Evolutionary conservation across 2,113 vertebrate species (phyloP).

Genomic region (Gracilinanus agilis): DNA sequence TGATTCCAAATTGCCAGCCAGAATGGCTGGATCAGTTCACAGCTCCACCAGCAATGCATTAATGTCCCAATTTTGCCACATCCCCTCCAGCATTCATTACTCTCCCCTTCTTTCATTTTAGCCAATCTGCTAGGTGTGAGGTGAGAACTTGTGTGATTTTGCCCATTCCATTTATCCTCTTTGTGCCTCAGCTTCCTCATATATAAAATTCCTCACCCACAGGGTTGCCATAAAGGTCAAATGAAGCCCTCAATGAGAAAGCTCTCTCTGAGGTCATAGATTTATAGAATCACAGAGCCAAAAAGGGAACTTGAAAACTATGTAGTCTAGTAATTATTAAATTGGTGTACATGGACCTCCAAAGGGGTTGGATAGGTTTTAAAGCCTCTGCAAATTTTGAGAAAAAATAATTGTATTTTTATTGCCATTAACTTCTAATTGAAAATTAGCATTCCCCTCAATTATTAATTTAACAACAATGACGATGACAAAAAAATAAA

Average conservation of each 20-base stretch:
- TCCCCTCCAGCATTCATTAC: too few species aligned
- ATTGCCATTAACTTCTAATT: neutral
- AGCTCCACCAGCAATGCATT: too few species aligned
- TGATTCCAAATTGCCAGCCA: too few species aligned
- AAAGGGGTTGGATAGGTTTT: neutral
- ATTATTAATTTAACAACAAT: neutral
- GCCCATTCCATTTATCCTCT: neutral
- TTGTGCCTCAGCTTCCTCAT: neutral
- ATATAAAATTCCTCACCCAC: neutral
- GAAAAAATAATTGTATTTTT: neutral
- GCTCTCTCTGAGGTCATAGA: neutral
- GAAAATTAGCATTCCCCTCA: neutral
- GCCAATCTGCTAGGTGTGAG: too few species aligned
- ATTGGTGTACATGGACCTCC: neutral
- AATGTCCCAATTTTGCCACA: too few species aligned
- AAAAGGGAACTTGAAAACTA: neutral
- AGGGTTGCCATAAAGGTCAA: neutral
- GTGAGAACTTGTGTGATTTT: neutral
- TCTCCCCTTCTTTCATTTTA: too few species aligned
- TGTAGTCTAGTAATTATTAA: neutral
- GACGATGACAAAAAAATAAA: neutral
- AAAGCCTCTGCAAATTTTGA: neutral
- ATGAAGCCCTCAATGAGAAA: neutral
- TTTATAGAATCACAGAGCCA: neutral
- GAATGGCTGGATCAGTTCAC: too few species aligned